Conservation (phyloP, 1,140 invertebrate genomes). For the Trichonephila inaurata region DNA sequence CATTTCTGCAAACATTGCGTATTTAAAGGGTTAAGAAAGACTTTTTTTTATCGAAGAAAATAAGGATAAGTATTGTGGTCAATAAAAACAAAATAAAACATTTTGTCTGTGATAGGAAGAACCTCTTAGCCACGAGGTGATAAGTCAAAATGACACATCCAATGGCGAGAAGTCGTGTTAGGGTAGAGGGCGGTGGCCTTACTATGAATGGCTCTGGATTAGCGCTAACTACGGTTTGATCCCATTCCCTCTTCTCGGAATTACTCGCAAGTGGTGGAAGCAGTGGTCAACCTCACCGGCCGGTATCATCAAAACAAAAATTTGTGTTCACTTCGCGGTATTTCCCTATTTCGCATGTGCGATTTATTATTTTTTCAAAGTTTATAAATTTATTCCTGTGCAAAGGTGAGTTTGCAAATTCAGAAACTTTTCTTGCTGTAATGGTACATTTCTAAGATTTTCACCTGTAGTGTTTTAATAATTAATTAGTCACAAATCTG, state of each 20-base stretch:
- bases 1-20: neutral
- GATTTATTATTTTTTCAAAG: neutral
- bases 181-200: neutral
- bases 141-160: neutral
- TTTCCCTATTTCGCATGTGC: neutral
- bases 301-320: slow-evolving; percentile 16
- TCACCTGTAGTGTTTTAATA: no score
- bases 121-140: neutral
- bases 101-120: neutral
- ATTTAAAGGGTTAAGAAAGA: neutral
- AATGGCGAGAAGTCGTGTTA: neutral
- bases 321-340: neutral
- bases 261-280: neutral
- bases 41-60: neutral
- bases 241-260: neutral
- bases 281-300: neutral
- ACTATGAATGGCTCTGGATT: neutral
- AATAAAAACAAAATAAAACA: neutral
- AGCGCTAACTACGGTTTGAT: neutral
- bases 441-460: no score
- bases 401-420: neutral
- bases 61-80: neutral
- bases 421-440: no score
- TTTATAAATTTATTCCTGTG: neutral
- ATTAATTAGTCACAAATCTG: no score